These are phyloP conservation scores for Chouioia cunea DNA, from an alignment of 2,888 invertebrate genomes.

Conservation along the genomic window DNA sequence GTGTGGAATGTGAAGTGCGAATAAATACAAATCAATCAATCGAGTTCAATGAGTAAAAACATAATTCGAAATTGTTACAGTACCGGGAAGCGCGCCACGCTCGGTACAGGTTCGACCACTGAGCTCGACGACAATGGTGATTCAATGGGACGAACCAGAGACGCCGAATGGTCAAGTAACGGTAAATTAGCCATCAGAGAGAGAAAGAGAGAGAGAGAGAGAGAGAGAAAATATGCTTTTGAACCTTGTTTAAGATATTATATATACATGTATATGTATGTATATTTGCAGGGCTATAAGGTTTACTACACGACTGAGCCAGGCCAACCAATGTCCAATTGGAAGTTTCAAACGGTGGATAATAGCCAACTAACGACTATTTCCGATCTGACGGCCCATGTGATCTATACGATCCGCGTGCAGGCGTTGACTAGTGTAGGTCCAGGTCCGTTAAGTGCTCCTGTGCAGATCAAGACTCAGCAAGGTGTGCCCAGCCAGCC, in stretches of 20 bases:
- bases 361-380: slow-evolving; percentile 93
- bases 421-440: slow-evolving; percentile 95
- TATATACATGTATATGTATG: no score
- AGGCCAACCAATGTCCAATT: slow-evolving; percentile 86
- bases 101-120: slow-evolving; percentile 94
- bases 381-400: slow-evolving; percentile 90
- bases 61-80: slow-evolving; percentile 70
- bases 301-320: slow-evolving; percentile 95
- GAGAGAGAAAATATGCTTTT: no score
- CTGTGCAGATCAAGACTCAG: slow-evolving; percentile 98
- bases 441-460: slow-evolving; percentile 92
- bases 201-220: no score
- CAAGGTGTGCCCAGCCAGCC: slow-evolving; percentile 99
- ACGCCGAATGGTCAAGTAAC: slow-evolving; percentile 97
- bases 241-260: no score
- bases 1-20: no score
- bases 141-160: slow-evolving; percentile 98
- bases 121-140: slow-evolving; percentile 95
- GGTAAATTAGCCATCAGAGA: slow-evolving; percentile 74
- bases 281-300: slow-evolving; percentile 86
- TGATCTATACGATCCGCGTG: slow-evolving; percentile 94
- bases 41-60: no score
- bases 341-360: slow-evolving; percentile 95
- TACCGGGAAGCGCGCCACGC: slow-evolving; percentile 94
- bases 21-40: no score